Conservation (phyloP, 1,140 invertebrate genomes). For the Zophobas morio region DNA sequence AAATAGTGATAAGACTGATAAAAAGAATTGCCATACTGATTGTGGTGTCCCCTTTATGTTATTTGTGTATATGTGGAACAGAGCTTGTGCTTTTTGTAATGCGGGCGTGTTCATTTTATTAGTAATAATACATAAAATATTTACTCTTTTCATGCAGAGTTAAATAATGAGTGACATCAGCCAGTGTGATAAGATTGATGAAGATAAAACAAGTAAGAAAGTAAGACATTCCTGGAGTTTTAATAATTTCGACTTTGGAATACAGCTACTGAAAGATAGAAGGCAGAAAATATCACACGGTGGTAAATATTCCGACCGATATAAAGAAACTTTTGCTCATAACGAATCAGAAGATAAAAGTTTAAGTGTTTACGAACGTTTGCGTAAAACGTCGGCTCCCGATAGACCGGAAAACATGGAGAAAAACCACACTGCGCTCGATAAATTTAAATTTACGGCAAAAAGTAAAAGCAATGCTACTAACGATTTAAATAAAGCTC, state of each 20-base stretch:
- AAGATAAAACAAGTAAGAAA: conserved; percentile 21
- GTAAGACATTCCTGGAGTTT: conserved; percentile 31
- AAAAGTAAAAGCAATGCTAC: conserved; percentile 64
- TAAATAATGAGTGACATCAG: conserved; percentile 56
- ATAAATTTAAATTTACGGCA: conserved; percentile 1
- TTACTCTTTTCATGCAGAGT: conserved; percentile 50
- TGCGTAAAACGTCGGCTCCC: neutral
- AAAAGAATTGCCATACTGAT: conserved; percentile 5
- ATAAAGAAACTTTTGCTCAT: conserved; percentile 61
- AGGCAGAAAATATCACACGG: conserved; percentile 61
- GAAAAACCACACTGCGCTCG: conserved; percentile 41
- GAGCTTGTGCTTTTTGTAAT: conserved; percentile 51
- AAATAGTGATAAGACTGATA: conserved; percentile 38
- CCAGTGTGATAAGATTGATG: conserved; percentile 10
- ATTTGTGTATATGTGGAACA: conserved; percentile 34
- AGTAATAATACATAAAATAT: conserved; percentile 10
- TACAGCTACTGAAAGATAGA: conserved; percentile 60
- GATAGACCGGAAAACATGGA: conserved; percentile 44
- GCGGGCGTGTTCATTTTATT: conserved; percentile 21
- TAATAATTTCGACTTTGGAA: conserved; percentile 55
- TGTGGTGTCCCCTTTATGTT: conserved; percentile 27
- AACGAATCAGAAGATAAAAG: conserved; percentile 28
- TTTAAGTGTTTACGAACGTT: conserved; percentile 12
- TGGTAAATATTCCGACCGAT: conserved; percentile 64
- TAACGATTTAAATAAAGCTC: conserved; percentile 63